Base-by-base conservation (phyloP, 2,797 vertebrate species). In the Pantherophis vulpinus region DNA sequence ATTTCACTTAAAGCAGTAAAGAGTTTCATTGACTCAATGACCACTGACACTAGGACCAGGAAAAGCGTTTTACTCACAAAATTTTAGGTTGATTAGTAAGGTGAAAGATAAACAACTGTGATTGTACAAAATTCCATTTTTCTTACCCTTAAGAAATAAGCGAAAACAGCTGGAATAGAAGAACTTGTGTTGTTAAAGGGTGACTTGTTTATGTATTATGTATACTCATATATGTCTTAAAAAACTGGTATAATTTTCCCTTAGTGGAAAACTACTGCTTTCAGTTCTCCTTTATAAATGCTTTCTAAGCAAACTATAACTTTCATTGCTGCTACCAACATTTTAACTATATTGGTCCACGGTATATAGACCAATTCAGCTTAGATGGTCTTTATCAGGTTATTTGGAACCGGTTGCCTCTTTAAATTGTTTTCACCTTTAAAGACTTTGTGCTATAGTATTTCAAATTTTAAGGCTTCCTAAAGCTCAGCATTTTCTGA, bases 131-230 rank as follows among this genome's bases (percentile, higher is more conserved):
- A 88, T 27, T 9, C 79, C 79, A 87, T 63, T 95, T 32, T 74
- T 94, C 90, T 91, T 93, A 56, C 20, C 54, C 54, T 51, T 86
- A 92, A 90, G 88, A 59, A 92, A 87, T 58, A 14, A 92, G 93
- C 37, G 89, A 55, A 87, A 95, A 29, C 60, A 87, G 88, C 58
- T 92, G 91, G 87, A 92, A 87, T 90, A n/a, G 91, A 86, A 91
- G 51, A 92, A 94, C 60, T 93, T 70, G 95, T 59, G 59, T 93
- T 87, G 87, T 70, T 91, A 90, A 86, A 92, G 86, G 89, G 61
- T 29, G 54, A 55, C 11, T 56, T 86, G 86, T 90, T 95, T 95
- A 94, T 70, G 91, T 94, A 89, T 83, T 87, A 58, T 88, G 7
- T 91, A 55, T 87, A 70, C 23, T 74, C 74, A 88, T 0, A 6